Base-by-base conservation (phyloP, 2,113 vertebrate species). In the Thymallus thymallus region DNA sequence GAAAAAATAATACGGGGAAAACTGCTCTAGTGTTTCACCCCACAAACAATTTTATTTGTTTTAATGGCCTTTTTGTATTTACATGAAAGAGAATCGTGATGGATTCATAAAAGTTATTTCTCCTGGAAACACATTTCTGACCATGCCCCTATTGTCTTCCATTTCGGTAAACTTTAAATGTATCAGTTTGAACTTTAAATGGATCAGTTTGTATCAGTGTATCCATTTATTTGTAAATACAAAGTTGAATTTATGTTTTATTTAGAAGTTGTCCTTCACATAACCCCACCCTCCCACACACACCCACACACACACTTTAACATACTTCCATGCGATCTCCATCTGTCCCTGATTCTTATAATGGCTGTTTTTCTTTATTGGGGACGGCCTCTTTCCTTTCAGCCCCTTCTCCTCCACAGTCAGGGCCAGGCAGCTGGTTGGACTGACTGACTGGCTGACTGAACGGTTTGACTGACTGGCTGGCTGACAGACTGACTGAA, bases 381-480 rank as follows among this genome's bases (percentile, higher is more conserved):
- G 13, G 18, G 64, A 30, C 3, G 5, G 26, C 62, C 22, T 61
- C 60, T 29, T 29, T 41, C 29, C 29, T 32, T 30, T 20, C 63
- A 30, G 7, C 13, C 26, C 16, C 63, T 30, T 76, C 56, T 68
- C 73, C 83, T 74, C 83, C 69, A 62, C 23, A 55, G 55, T 7
- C 64, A 29, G 77, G 76, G 68, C 18, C 56, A 80, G 73, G 82
- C 88, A 84, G 84, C 86, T 89, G 87, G 77, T 82, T 18, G 26
- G 26, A 26, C 26, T 26, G 26, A 26, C 26, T 72, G 23, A 24
- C 71, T 12, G 56, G 75, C 74, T 65, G 48, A 51, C 48, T 5
- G 48, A 51, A 51, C 26, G 26, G 26, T 26, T 26, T 26, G 58
- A 76, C 68, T 65, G 45, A 12, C 26, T 71, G 32, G 18, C 70